Percentiles rank a stretch among this genome's conserved stretches.
Conservation (phyloP, 2,888 invertebrate species). For the Agrochola litura region DNA sequence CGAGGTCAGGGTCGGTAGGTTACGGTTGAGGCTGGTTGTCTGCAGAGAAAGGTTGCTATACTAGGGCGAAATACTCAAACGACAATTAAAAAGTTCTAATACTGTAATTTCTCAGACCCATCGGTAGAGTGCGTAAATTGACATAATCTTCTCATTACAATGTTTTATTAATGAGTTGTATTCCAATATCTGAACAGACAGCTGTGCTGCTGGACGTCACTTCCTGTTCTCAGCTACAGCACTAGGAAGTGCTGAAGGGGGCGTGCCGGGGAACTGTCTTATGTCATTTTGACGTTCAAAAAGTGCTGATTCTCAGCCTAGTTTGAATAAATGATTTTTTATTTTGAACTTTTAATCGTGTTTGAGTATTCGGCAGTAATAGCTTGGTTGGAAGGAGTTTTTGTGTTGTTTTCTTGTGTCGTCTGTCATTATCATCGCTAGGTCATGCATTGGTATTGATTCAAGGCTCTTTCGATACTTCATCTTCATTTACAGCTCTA, state of each 20-base stretch:
- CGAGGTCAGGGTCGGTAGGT: neutral
- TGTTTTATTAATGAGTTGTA: neutral
- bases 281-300: neutral
- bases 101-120: neutral
- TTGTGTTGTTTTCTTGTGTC: conserved; percentile 25
- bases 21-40: neutral
- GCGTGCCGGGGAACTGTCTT: too few species aligned
- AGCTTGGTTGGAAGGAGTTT: neutral
- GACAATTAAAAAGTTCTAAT: neutral
- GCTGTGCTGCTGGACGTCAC: neutral
- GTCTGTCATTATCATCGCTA: conserved; percentile 23
- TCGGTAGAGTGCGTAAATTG: neutral
- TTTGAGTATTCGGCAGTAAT: conserved; percentile 4
- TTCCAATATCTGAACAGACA: neutral
- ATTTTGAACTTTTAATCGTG: neutral
- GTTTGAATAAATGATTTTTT: neutral
- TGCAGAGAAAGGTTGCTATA: neutral
- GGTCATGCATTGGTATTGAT: neutral
- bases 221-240: neutral
- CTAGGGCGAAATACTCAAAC: neutral
- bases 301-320: neutral
- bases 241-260: neutral
- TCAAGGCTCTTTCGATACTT: too few species aligned
- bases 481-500: too few species aligned
- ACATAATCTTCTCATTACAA: neutral